A percentile compares a stretch with the other conserved stretches of the same genome.
phyloP scores from a whole-genome alignment of 2,888 invertebrate species.

The Phyllotreta cruciferae region DNA sequence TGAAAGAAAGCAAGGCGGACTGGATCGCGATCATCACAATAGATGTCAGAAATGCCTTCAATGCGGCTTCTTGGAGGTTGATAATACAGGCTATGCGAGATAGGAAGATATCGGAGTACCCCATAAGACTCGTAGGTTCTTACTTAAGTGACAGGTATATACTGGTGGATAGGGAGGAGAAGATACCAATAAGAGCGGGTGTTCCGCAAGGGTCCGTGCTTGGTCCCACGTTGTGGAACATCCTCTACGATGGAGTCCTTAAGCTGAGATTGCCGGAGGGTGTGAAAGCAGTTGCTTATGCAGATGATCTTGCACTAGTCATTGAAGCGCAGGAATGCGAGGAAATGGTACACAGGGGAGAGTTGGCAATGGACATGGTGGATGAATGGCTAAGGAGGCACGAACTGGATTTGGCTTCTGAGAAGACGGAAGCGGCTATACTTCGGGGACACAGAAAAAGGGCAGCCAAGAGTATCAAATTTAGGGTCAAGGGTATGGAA shows the following conservation, averaged over 20 bases:
- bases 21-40: too few species aligned
- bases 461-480: not conserved
- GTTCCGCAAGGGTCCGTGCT: slow-evolving; percentile 32
- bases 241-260: slow-evolving; percentile 29
- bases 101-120: not conserved
- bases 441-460: not conserved
- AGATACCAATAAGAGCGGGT: not conserved
- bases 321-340: slow-evolving; percentile 2
- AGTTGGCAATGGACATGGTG: slow-evolving; percentile 18
- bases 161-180: not conserved
- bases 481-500: slow-evolving; percentile 21
- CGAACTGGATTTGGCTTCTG: not conserved
- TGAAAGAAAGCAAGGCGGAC: not conserved
- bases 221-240: slow-evolving; percentile 36
- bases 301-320: slow-evolving; percentile 34
- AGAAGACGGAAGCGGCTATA: slow-evolving; percentile 17
- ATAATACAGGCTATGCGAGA: slow-evolving; percentile 26
- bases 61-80: slow-evolving; percentile 23
- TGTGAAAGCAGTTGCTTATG: slow-evolving; percentile 18
- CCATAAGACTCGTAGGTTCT: not conserved
- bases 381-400: slow-evolving; percentile 29
- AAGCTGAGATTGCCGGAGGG: slow-evolving; percentile 4
- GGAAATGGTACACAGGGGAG: not conserved
- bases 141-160: slow-evolving; percentile 26
- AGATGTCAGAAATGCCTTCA: slow-evolving; percentile 37